A percentile compares a stretch with the other conserved stretches of the same genome.
Conservation (phyloP, 2,797 vertebrate species). For the Adrianichthys oophorus region DNA sequence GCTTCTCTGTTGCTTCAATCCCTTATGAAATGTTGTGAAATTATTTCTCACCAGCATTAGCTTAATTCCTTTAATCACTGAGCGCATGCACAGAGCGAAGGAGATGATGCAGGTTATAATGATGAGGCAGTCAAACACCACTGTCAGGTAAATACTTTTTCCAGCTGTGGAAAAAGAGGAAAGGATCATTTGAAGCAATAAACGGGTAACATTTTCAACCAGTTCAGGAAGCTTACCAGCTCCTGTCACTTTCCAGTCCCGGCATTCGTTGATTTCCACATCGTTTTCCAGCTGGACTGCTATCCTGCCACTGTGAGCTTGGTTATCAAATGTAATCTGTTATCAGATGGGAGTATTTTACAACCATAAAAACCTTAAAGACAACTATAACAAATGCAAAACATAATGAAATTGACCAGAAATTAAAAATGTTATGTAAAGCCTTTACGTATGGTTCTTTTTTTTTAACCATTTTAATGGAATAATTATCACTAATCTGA, state of each 20-base stretch:
- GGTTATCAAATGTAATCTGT: conserved; percentile 90
- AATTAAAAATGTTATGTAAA: no score
- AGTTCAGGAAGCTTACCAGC: conserved; percentile 79
- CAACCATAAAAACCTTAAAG: not conserved
- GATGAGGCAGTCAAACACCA: conserved; percentile 90
- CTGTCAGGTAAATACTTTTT: conserved; percentile 85
- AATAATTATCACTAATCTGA: not conserved
- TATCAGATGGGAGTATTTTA: conserved; percentile 11
- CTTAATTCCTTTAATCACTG: conserved; percentile 83
- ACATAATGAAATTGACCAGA: no score
- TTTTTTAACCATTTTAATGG: no score
- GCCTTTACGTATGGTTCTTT: no score
- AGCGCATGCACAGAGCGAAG: conserved; percentile 86
- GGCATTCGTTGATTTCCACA: conserved; percentile 77
- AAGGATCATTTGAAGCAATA: not conserved
- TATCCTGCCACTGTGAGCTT: conserved; percentile 91
- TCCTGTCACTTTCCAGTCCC: conserved; percentile 84
- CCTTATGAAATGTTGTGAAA: no score
- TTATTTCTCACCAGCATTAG: conserved; percentile 84
- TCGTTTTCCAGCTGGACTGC: conserved; percentile 88
- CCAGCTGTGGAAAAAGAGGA: conserved; percentile 66
- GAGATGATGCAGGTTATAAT: conserved; percentile 87
- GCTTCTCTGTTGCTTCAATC: no score
- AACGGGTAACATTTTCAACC: not conserved
- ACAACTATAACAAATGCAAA: not conserved